Evolutionary conservation across 2,113 vertebrate genomes (phyloP), one percentile per base, ranked within the genome.

Genomic region (Isurus oxyrinchus): DNA sequence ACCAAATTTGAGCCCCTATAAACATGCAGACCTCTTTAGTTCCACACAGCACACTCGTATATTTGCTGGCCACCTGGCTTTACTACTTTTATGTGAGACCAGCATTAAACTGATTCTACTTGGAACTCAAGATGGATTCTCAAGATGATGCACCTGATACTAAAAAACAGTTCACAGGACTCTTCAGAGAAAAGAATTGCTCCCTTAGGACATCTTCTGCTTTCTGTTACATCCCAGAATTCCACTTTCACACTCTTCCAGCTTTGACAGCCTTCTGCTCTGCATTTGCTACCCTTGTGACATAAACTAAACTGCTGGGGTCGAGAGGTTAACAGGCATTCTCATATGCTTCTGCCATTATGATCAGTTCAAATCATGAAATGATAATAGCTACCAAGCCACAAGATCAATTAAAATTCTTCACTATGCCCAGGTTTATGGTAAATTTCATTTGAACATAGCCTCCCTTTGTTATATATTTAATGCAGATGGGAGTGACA

Each of bases 71-170:
- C 99, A 99, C 99, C 99, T 99, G 99, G 98, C 97, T 97, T 96
- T 90, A 96, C 96, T 97, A 97, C 97, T 97, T 98, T 98, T 98
- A 99, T 99, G 98, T 98, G 98, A 98, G 98, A 99, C 10, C 25
- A 53, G 99, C 98, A 98, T 99, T 98, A 98, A 98, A 98, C 98
- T 99, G 98, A 99, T 99, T 99, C 98, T 97, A 97, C 97, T 98
- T 97, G 99, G 99, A 99, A 99, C 99, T 98, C 98, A 98, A 98
- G 97, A 99, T 99, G 98, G 98, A 97, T 99, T 99, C 98, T 99
- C 99, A 99, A 99, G 98, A 99, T 98, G 98, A 99, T 98, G 98
- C 99, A 99, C 99, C 99, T 99, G 99, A 99, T 99, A 98, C 98
- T 98, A 98, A 99, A 99, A 98, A 98, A 97, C 98, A 98, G 98